Conservation (phyloP, 2,113 vertebrate species). For the Acanthochromis polyacanthus region DNA sequence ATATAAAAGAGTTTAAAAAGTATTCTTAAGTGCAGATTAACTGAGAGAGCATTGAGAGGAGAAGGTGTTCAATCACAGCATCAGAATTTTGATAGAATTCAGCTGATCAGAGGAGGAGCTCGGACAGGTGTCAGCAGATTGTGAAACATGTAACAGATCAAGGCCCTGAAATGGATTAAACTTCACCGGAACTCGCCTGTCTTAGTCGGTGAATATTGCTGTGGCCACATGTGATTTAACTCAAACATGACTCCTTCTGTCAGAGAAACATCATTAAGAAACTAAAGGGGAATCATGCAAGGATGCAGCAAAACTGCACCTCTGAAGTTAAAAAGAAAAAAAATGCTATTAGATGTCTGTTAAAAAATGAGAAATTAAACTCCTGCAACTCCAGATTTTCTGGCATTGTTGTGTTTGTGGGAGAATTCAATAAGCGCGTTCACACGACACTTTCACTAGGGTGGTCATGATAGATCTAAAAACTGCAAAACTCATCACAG, state of each 20-base stretch:
- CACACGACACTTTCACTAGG: neutral
- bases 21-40: neutral
- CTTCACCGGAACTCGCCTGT: neutral
- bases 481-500: too few relatives aligned
- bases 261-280: neutral
- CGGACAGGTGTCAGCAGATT: constrained; percentile 34
- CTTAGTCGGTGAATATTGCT: neutral
- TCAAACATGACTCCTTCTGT: neutral
- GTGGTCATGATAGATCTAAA: too few relatives aligned
- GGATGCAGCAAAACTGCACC: neutral
- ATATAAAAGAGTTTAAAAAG: neutral
- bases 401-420: neutral
- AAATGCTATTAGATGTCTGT: neutral
- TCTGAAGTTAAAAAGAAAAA: neutral
- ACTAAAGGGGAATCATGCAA: too few relatives aligned
- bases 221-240: neutral
- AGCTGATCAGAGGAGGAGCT: constrained; percentile 59
- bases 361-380: too few relatives aligned
- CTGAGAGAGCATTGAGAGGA: neutral
- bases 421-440: neutral
- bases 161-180: constrained; percentile 21
- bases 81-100: constrained; percentile 70
- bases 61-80: constrained; percentile 27
- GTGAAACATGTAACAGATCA: constrained; percentile 71
- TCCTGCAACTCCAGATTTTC: too few relatives aligned